Evolutionary conservation across 1,140 invertebrate species (phyloP), one percentile per base, ranked within the genome.

Genomic region (Dinoponera quadriceps): DNA sequence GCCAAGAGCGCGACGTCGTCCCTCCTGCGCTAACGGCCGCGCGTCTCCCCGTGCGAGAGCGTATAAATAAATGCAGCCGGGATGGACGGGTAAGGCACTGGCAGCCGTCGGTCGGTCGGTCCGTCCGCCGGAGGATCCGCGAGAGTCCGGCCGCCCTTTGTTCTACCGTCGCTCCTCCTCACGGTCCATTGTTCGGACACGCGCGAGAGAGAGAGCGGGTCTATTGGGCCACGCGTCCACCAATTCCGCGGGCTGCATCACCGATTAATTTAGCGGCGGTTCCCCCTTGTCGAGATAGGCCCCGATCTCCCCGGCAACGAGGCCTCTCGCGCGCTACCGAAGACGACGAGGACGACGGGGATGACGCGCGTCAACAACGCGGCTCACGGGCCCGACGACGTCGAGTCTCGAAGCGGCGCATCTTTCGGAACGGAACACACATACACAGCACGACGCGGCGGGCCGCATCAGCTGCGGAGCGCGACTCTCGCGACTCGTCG

Each of bases 401-500:
- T 55, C 69, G 84, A 66, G 77, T 66, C 71, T 60, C 65, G 48
- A 29, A 16, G 55, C 54, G 66, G 1, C 66, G 84, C 85, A 87
- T 87, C 72, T 86, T 84, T 75, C 33, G 18, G 84, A 72, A 87
- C 71, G 71, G 84, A 83, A 87, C 69, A 88, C 63, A 74, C 27
- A 68, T 49, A 77, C 69, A 63, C 51, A 80, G 25, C 55, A 55
- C 66, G 48, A 54, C 71, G 66, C 78, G 55, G 63, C 55, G 51
- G 33, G 62, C 68, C 68, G 86, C 72, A 82, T 85, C 73, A 90
- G 82, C 84, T 83, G 80, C 81, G 62, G 63, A 85, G 74, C 82
- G 77, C 86, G 74, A 75, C 88, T 66, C 75, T 59, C 81, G 84
- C 88, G 86, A 87, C 84, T 88, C 81, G 69, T 82, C 74, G 2